phyloP scores from a whole-genome alignment of 1,140 invertebrate genomes.

The Colletes latitarsis region DNA sequence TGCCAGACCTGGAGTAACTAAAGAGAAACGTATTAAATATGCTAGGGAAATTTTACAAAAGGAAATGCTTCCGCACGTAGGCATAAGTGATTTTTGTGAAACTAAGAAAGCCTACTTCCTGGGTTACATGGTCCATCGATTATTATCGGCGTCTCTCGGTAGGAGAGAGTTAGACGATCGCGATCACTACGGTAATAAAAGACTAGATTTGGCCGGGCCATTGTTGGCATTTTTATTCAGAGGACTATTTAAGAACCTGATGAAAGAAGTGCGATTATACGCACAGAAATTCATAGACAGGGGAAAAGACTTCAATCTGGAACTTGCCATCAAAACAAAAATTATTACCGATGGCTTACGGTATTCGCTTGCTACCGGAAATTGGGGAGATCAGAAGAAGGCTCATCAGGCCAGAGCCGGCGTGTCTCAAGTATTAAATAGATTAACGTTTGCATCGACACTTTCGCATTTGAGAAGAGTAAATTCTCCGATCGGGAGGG shows the following conservation, averaged over 20 bases:
- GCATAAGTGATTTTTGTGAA: slow-evolving; percentile 99
- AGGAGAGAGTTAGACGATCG: slow-evolving; percentile 97
- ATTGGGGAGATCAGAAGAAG: slow-evolving; percentile 99
- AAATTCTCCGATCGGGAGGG: slow-evolving; percentile 98
- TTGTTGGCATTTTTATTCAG: slow-evolving; percentile 97
- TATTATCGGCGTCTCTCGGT: slow-evolving; percentile 96
- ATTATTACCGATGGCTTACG: slow-evolving; percentile 99
- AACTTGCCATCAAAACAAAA: slow-evolving; percentile 98
- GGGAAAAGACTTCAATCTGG: slow-evolving; percentile 98
- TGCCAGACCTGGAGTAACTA: slow-evolving; percentile 97
- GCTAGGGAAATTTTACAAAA: slow-evolving; percentile 99
- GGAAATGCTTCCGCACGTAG: slow-evolving; percentile 99
- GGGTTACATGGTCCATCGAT: slow-evolving; percentile 98
- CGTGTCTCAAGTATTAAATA: slow-evolving; percentile 96
- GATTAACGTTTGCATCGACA: slow-evolving; percentile 98
- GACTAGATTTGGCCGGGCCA: slow-evolving; percentile 98
- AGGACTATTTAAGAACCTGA: slow-evolving; percentile 95
- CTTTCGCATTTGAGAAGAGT: slow-evolving; percentile 97
- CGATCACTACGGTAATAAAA: slow-evolving; percentile 99
- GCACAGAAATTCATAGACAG: slow-evolving; percentile 99
- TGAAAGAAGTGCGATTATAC: slow-evolving; percentile 98
- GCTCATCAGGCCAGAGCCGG: slow-evolving; percentile 98
- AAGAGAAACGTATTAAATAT: slow-evolving; percentile 99
- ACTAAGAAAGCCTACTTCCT: slow-evolving; percentile 99
- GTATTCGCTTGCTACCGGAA: slow-evolving; percentile 98